Evolutionary conservation across 2,797 vertebrate species (phyloP), one percentile per base, ranked within the genome.

Genomic region (Tapera naevia): DNA sequence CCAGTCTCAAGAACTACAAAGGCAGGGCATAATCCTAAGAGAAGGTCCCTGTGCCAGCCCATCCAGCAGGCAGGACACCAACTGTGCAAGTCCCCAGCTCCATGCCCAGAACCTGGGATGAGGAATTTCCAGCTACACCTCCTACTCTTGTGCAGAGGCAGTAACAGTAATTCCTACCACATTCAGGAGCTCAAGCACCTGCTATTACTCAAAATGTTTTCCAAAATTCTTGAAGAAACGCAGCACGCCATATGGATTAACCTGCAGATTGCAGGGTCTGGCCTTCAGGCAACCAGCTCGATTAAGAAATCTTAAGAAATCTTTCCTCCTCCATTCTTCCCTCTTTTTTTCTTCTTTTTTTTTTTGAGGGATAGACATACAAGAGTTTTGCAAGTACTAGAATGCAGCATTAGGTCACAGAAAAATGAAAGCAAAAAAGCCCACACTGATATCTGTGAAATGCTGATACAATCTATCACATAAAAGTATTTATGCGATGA

Each of bases 21-120:
- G 28, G 57, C 17, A 33, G 32, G 10, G 14, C 19, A 13, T 6
- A 10, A 56, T 32, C 46, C 66, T 28, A 23, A 60, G 48, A 43
- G 61, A 43, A 41, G 41, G 30, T 5, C 37, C 24, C 48, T 45
- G 13, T 24, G 19, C 46, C 70, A 71, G 53, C 33, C 46, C 46
- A 54, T 23, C 45, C 58, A 71, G 35, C 1, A 0, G 19, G 32
- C 7, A 3, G 7, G 10, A 74, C 51, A 37, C 43, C 0, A 0
- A 22, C 48, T 41, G n/a, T 22, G 35, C 11, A 62, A 72, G 41
- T 46, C 48, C 35, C 15, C 3, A 0, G 17, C n/a, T 72, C 65
- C 43, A 24, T 2, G 15, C 13, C 25, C 30, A 46, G 37, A 30
- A 58, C 39, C 27, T 0, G 3, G 39, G 17, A 53, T 5, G 4